Base-by-base conservation (phyloP, 1,140 invertebrate genomes). In the Maniola jurtina region DNA sequence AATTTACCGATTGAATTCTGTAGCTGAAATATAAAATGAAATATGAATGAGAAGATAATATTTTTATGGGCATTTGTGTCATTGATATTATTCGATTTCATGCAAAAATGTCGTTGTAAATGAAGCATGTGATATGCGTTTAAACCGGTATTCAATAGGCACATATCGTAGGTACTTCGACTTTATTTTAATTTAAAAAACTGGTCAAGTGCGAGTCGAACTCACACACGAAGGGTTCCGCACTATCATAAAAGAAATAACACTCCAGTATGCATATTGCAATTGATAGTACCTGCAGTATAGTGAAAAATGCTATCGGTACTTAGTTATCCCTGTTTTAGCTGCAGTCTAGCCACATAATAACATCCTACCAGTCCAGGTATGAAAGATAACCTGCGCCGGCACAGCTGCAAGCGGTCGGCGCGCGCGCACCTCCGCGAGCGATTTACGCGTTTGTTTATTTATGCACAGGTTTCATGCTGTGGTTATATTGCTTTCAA, bases 401-500 rank as follows among this genome's bases (percentile, higher is more conserved):
- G 52, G 13, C 50, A 68, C 75, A 75, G 75, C 73, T 75, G 76
- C 61, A 36, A 57, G 54, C 42, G 61, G 64, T 56, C 68, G 59
- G 72, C 72, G 68, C 70, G 67, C 60, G 71, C 75, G 70, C 71
- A 69, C 67, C 68, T 69, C 73, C 60, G 66, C 73, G 57, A 72
- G 73, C 77, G 73, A 77, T 79, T 73, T 77, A 73, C 74, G 73
- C 73, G 54, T 47, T 66, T 68, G 70, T 76, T 76, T 76, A 74
- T 79, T 71, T 75, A 70, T 70, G 57, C 57, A 59, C 56, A 67
- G 61, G 47, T 54, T 66, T 66, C 15, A 38, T 35, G 34, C 36
- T 57, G 47, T 11, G 34, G 59, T 35, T 34, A 13, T 36, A 61
- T 16, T 1, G 25, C 34, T 6, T 15, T 16, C n/a, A 6, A 15